A percentile compares a stretch with the other conserved stretches of the same genome.
Conservation (phyloP, 2,113 vertebrate genomes). For the Entelurus aequoreus region DNA sequence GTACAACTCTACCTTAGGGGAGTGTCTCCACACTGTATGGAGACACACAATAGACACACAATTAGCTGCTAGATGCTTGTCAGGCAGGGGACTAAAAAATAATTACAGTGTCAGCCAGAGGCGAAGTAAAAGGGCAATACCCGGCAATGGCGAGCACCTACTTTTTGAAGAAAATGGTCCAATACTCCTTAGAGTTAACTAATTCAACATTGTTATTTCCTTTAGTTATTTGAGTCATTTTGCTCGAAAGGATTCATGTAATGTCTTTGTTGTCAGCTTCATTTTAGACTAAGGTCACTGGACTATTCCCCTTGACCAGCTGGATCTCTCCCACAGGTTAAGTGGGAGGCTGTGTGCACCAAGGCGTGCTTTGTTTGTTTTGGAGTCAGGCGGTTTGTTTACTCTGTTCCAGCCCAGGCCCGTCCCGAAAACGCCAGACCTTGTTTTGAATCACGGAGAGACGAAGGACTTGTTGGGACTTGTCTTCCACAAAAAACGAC, state of each 20-base stretch:
- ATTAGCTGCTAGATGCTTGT: too few relatives aligned
- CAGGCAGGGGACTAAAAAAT: too few relatives aligned
- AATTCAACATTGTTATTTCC: not conserved
- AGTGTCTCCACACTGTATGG: too few relatives aligned
- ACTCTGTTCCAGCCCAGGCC: conserved; percentile 14
- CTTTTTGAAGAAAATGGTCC: too few relatives aligned
- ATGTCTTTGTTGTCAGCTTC: not conserved
- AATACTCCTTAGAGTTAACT: too few relatives aligned
- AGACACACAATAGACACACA: too few relatives aligned
- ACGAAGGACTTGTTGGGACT: conserved; percentile 39
- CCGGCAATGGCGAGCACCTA: too few relatives aligned
- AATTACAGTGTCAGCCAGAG: too few relatives aligned
- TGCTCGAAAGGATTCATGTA: not conserved
- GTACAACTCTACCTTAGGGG: too few relatives aligned
- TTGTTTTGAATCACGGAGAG: conserved; percentile 7
- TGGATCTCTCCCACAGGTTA: conserved; percentile 27
- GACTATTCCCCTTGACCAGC: not conserved
- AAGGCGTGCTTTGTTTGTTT: conserved; percentile 35
- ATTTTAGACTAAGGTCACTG: not conserved
- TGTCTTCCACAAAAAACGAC: conserved; percentile 17
- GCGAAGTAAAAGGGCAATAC: too few relatives aligned
- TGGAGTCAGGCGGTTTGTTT: conserved; percentile 36
- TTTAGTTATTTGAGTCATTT: not conserved
- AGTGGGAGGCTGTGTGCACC: conserved; percentile 24
- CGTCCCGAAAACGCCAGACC: conserved; percentile 3